Conservation (phyloP, 2,797 vertebrate species). For the Danio aesculapii region DNA sequence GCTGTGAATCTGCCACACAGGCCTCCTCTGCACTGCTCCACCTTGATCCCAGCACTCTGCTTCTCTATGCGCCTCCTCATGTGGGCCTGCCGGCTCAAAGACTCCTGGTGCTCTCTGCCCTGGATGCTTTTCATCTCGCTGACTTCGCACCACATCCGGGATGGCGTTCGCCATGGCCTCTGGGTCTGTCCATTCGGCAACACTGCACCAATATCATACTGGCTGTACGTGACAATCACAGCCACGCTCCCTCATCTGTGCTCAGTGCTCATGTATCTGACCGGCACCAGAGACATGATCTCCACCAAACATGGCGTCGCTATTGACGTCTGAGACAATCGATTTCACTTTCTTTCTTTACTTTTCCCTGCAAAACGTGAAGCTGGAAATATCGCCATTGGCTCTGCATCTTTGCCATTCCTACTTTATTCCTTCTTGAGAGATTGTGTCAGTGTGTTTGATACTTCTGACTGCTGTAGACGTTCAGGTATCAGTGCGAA, state of each 20-base stretch:
- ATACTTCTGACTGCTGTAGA: slow-evolving; percentile 39
- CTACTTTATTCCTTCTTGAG: slow-evolving; percentile 9
- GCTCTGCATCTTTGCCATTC: slow-evolving; percentile 16
- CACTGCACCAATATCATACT: slow-evolving; percentile 92
- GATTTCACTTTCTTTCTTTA: background rate
- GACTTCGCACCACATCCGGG: slow-evolving; percentile 93
- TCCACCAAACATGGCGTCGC: slow-evolving; percentile 90
- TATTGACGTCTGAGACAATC: slow-evolving; percentile 85
- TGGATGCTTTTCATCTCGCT: slow-evolving; percentile 96
- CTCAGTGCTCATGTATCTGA: slow-evolving; percentile 94
- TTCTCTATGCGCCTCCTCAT: slow-evolving; percentile 88
- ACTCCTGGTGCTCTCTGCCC: slow-evolving; percentile 94
- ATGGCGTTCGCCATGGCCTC: slow-evolving; percentile 91
- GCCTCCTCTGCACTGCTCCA: slow-evolving; percentile 94
- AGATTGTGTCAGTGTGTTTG: background rate
- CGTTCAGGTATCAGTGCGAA: slow-evolving; percentile 48
- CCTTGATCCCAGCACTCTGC: slow-evolving; percentile 87
- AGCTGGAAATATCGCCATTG: slow-evolving; percentile 22
- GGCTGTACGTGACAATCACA: slow-evolving; percentile 92
- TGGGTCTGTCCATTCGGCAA: slow-evolving; percentile 95
- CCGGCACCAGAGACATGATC: slow-evolving; percentile 91
- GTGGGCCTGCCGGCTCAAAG: slow-evolving; percentile 90
- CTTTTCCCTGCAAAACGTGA: background rate
- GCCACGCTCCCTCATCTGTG: slow-evolving; percentile 93
- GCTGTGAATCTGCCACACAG: slow-evolving; percentile 89